Conservation (phyloP, 1,140 invertebrate genomes). For the Agrypnia vestita region DNA sequence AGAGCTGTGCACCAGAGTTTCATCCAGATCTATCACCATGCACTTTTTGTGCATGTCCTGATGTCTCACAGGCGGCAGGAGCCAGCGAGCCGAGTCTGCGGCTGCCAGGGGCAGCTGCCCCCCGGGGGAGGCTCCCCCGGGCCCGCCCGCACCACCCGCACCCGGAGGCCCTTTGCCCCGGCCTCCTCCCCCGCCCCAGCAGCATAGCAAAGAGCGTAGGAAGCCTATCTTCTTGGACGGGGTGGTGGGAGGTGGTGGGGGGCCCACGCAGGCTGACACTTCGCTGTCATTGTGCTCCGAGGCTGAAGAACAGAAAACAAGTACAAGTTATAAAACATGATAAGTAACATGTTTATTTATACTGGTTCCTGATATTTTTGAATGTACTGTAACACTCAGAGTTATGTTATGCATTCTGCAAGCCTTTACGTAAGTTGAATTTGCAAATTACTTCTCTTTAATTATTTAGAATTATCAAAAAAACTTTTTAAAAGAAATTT, state of each 20-base stretch:
- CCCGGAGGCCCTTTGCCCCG: slow-evolving; percentile 70
- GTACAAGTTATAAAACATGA: too few species aligned
- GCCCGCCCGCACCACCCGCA: slow-evolving; percentile 71
- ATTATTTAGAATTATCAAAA: too few species aligned
- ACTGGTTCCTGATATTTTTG: too few species aligned
- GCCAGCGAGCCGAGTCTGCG: slow-evolving; percentile 73
- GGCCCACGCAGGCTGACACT: slow-evolving; percentile 68
- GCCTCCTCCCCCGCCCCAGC: slow-evolving; percentile 80
- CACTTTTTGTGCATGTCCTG: slow-evolving; percentile 98
- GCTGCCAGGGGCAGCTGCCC: slow-evolving; percentile 69
- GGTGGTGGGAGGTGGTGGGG: slow-evolving; percentile 65
- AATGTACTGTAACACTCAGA: too few species aligned
- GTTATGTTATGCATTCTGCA: too few species aligned
- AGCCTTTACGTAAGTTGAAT: too few species aligned
- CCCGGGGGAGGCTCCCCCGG: slow-evolving; percentile 63
- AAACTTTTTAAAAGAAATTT: too few species aligned
- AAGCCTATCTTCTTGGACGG: slow-evolving; percentile 78
- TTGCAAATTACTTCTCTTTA: too few species aligned
- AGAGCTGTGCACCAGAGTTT: slow-evolving; percentile 99
- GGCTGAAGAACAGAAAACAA: slow-evolving; percentile 50
- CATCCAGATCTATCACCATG: slow-evolving; percentile 99
- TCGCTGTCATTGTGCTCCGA: slow-evolving; percentile 71
- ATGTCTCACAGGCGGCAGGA: slow-evolving; percentile 90
- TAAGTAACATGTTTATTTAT: too few species aligned
- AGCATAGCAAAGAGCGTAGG: slow-evolving; percentile 89